A percentile compares a stretch with the other conserved stretches of the same genome.
Evolutionary conservation across 2,888 invertebrate genomes (phyloP).

Genomic region (Drosophila eohydei): DNA sequence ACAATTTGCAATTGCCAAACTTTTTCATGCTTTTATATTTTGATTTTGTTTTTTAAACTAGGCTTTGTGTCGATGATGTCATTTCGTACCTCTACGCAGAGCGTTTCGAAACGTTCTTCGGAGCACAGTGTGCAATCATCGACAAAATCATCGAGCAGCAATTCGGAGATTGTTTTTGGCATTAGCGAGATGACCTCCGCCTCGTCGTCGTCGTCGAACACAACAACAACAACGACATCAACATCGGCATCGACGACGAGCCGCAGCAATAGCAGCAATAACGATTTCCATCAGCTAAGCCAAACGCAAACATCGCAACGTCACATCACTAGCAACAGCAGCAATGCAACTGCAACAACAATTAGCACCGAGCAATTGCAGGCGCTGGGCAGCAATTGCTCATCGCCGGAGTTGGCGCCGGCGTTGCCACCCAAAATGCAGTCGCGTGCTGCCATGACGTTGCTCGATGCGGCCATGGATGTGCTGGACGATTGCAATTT

Average conservation of each 20-base stretch:
- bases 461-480: constrained; percentile 89
- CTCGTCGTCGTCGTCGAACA: constrained; percentile 11
- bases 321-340: constrained; percentile 43
- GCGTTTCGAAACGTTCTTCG: constrained; percentile 87
- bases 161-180: constrained; percentile 77
- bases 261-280: constrained; percentile 44
- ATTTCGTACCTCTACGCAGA: constrained; percentile 88
- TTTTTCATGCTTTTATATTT: neutral
- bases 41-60: constrained; percentile 21
- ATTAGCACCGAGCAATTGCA: constrained; percentile 37
- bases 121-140: constrained; percentile 86
- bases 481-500: constrained; percentile 85
- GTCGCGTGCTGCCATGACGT: constrained; percentile 80
- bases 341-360: constrained; percentile 39
- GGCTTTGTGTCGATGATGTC: constrained; percentile 89
- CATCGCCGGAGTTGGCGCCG: constrained; percentile 57
- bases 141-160: constrained; percentile 81
- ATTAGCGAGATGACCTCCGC: constrained; percentile 67
- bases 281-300: constrained; percentile 63
- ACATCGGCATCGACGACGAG: constrained; percentile 38
- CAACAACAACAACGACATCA: constrained; percentile 22
- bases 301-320: constrained; percentile 52
- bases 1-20: neutral
- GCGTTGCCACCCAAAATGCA: constrained; percentile 70
- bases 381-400: constrained; percentile 23